Percentiles rank a stretch among this genome's conserved stretches.
phyloP scores from a whole-genome alignment of 2,113 vertebrate genomes.

The Pogonocichla stellata region DNA sequence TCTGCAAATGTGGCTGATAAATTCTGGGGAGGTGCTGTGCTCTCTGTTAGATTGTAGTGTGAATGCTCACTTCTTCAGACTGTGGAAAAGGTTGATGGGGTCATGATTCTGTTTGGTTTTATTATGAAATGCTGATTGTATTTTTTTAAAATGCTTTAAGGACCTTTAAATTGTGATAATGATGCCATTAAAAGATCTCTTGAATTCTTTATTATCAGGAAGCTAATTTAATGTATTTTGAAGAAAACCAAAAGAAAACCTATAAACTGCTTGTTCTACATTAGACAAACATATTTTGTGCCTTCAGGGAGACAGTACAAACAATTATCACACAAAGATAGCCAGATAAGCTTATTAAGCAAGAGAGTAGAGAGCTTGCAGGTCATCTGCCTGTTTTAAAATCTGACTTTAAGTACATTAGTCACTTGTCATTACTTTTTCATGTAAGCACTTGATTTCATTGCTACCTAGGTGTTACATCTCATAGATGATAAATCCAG shows the following conservation, averaged over 20 bases:
- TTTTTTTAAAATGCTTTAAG: not conserved
- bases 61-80: not conserved
- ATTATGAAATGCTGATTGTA: not conserved
- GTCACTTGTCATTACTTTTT: constrained; percentile 47
- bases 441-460: constrained; percentile 25
- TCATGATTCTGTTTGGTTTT: not conserved
- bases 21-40: not conserved
- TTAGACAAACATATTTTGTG: not conserved
- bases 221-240: not conserved
- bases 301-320: not conserved
- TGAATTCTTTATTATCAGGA: not conserved
- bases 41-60: not conserved
- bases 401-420: not conserved
- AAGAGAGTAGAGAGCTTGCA: not conserved
- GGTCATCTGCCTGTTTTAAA: not conserved
- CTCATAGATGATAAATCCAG: constrained; percentile 43
- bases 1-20: not conserved
- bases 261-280: not conserved
- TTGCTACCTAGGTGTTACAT: constrained; percentile 6
- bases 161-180: not conserved
- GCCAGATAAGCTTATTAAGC: not conserved
- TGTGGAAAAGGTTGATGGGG: not conserved
- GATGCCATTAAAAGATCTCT: not conserved
- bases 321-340: not conserved
- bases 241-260: not conserved